Evolutionary conservation across 2,888 invertebrate genomes (phyloP), one percentile per base, ranked within the genome.

Genomic region (Trissonchulus latispiculum): DNA sequence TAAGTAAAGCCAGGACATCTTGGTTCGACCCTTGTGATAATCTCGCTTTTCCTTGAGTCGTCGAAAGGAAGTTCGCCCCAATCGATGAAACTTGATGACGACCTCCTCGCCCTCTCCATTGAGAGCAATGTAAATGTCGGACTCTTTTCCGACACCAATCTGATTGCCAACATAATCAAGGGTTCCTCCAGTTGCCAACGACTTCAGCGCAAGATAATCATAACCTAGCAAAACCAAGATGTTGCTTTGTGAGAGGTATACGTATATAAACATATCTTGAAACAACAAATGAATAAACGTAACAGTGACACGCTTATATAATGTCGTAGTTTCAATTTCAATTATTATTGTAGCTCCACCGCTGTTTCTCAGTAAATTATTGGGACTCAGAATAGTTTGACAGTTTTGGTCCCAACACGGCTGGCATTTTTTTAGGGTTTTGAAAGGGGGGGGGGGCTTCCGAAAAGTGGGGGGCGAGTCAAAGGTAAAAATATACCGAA

Each of bases 61-160:
- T 3, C 97, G 88, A 83, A 99, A 99, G 78, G 96, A 99, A 0
- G 92, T 94, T 75, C 97, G 88, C 0, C 99, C 99, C 66, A 99
- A 85, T 81, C 93, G 90, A 83, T 79, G 83, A 79, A 82, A 79
- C 83, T 99, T 99, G 73, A 99, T 87, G 80, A 95, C 95, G 36
- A 93, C 85, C 36, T 91, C 89, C 75, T 89, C 88, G 0, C 89
- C 89, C 66, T 92, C 90, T 77, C 90, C 89, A 85, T 93, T 89
- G 1, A 89, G 90, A 0, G 93, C 94, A 64, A 91, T 89, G 81
- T 94, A 97, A 77, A 97, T 92, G 82, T 96, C 95, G 83, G n/a
- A 97, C 84, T 99, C 99, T 84, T 99, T 99, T 64, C 99, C 99
- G 48, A 96, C 92, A 59, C 99, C 99, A 79, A 99, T 97, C 86